phyloP scores from a whole-genome alignment of 2,113 vertebrate species.

The Ia io region DNA sequence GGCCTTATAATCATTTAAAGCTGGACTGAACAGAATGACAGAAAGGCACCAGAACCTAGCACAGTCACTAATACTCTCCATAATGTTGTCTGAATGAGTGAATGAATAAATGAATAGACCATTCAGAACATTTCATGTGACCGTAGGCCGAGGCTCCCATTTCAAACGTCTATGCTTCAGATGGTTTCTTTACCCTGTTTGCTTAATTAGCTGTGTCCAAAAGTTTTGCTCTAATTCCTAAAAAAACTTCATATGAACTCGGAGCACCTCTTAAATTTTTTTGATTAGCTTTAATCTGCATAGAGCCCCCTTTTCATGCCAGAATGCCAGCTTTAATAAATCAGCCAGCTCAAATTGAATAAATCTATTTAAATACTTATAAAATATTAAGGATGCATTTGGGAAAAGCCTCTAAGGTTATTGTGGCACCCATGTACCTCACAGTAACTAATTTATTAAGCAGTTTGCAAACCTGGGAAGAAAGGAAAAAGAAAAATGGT shows the following conservation, averaged over 20 bases:
- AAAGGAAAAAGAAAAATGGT: constrained; percentile 88
- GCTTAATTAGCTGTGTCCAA: constrained; percentile 70
- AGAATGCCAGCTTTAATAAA: constrained; percentile 84
- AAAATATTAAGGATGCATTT: constrained; percentile 89
- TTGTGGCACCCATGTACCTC: constrained; percentile 87
- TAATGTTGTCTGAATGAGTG: neutral
- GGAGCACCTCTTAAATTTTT: constrained; percentile 79
- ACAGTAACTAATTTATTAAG: constrained; percentile 89
- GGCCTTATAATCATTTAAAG: neutral
- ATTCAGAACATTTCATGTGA: neutral
- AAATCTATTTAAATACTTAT: constrained; percentile 91
- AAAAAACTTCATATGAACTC: constrained; percentile 76
- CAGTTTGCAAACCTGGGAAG: constrained; percentile 89
- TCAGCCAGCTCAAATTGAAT: constrained; percentile 85
- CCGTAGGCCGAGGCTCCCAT: neutral
- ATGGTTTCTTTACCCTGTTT: constrained; percentile 25
- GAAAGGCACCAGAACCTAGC: neutral
- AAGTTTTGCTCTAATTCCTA: constrained; percentile 74
- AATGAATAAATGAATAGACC: neutral
- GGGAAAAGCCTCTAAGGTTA: constrained; percentile 89
- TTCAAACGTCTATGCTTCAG: neutral
- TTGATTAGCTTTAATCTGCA: constrained; percentile 82
- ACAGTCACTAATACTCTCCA: neutral
- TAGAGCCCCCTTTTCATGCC: constrained; percentile 77
- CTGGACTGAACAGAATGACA: neutral